These are phyloP conservation scores for Hippocampus abdominalis DNA, from an alignment of 2,113 vertebrate genomes.

Conservation along the genomic window DNA sequence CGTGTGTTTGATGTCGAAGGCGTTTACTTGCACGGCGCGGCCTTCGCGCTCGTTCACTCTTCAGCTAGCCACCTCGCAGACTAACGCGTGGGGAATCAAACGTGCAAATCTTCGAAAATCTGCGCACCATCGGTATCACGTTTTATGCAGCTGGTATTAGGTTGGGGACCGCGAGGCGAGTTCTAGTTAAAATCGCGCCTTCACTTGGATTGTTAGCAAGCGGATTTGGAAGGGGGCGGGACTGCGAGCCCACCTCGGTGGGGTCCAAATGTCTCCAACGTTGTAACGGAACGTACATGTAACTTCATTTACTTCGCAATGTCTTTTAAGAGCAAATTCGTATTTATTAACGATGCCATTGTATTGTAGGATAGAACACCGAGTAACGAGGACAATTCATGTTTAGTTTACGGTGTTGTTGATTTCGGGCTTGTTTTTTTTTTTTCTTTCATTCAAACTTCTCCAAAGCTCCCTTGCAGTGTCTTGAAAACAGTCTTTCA, in stretches of 20 bases:
- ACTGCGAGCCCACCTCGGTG: constrained; percentile 29
- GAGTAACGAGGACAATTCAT: background rate
- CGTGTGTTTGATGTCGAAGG: constrained; percentile 46
- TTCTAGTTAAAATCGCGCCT: background rate
- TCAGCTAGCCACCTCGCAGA: constrained; percentile 31
- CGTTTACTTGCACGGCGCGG: constrained; percentile 55
- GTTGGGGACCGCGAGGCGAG: too few species aligned
- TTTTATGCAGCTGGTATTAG: background rate
- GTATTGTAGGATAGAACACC: background rate
- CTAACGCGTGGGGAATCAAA: background rate
- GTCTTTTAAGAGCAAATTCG: background rate
- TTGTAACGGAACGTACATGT: background rate
- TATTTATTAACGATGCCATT: background rate
- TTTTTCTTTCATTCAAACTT: too few species aligned
- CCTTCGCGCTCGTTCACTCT: constrained; percentile 40
- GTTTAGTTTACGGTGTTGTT: background rate
- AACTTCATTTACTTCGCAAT: background rate
- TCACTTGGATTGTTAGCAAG: constrained; percentile 30
- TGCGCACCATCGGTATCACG: background rate
- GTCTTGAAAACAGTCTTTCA: background rate
- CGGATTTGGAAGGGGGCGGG: constrained; percentile 69
- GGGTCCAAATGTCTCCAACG: background rate
- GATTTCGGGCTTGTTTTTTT: too few species aligned
- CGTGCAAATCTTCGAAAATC: rapidly evolving
- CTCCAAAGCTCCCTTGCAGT: background rate